Evolutionary conservation across 2,888 invertebrate species (phyloP), one percentile per base, ranked within the genome.

Genomic region (Arctia plantaginis): DNA sequence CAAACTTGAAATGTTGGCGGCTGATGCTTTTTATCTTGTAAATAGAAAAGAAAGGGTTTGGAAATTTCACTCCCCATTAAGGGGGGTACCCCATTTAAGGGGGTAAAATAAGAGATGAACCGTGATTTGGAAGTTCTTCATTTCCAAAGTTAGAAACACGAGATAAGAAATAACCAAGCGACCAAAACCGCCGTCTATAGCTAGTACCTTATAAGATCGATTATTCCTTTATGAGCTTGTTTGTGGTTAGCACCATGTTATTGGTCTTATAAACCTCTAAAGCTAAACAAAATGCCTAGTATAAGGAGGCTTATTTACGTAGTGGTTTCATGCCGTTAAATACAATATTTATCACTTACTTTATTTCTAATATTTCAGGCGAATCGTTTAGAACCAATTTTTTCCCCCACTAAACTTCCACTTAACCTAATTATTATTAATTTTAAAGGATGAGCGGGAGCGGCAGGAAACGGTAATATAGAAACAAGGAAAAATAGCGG

Each of bases 401-500:
- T 39, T 39, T 47, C 20, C 1, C 20, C 0, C 20, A 1, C 18
- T 20, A 4, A 47, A 47, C 18, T 47, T 47, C 20, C 51, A 20
- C 51, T 23, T 23, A 23, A 51, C 7, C 23, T 23, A 51, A 51
- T 51, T n/a, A n/a, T 55, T 12, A 30, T 33, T 33, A 8, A 33
- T 64, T 10, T 66, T 23, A 39, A 23, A 7, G 30, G 7, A 18
- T 62, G 18, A 20, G 0, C 7, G 10, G 20, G 3, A 39, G 20
- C 4, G n/a, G 35, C 12, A 66, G 33, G 6, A 27, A 69, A 41
- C 23, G 30, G 71, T 78, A 66, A 65, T 73, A 80, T 76, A 66
- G 69, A 81, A 78, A 81, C 51, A 76, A 59, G 65, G 70, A 72
- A 76, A 80, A 85, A 78, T 74, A 80, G 77, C 66, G 74, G 77